Base-by-base conservation (phyloP, 2,888 invertebrate species). In the Chloroclysta siterata region DNA sequence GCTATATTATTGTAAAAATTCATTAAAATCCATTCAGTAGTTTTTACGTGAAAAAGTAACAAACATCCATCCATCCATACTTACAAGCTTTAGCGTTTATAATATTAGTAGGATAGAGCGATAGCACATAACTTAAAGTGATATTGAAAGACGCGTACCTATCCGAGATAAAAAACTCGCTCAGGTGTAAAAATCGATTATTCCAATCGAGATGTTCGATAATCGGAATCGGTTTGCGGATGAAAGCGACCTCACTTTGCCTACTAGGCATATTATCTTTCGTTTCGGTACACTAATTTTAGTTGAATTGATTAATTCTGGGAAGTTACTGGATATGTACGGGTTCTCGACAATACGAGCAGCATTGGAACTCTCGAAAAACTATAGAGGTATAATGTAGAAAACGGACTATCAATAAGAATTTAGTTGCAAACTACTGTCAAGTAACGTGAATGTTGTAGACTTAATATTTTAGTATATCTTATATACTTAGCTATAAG, bases 261-360 rank as follows among this genome's bases (percentile, higher is more conserved):
- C 42, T 53, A 47, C 15, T 39, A 42, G 42, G 53, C 48, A 53
- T 50, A 60, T 59, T 53, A 60, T 63, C 53, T 57, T 53, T 57
- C 62, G 48, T 53, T 57, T 63, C 53, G 36, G 22, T 63, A 53
- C 52, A 56, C 52, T 62, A 47, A 56, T 56, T 56, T 53, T 57
- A 41, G n/a, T 42, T 47, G 39, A 56, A n/a, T 42, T 51, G 46
- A 61, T 61, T 56, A 55, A 60, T 60, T 54, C 42, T 13, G 55
- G 46, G 11, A 33, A 33, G n/a, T n/a, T 29, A n/a, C 11, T n/a
- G 8, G 5, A 3, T 7, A 22, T 1, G 41, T 36, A 36, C 29
- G 29, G 44, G 42, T 58, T 46, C 42, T 42, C 44, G 58, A 39
- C 39, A 52, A 7, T 10, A 36, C 36, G 36, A 36, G 5, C 5